Base-by-base conservation (phyloP, 2,113 vertebrate species). In the Rutilus rutilus region DNA sequence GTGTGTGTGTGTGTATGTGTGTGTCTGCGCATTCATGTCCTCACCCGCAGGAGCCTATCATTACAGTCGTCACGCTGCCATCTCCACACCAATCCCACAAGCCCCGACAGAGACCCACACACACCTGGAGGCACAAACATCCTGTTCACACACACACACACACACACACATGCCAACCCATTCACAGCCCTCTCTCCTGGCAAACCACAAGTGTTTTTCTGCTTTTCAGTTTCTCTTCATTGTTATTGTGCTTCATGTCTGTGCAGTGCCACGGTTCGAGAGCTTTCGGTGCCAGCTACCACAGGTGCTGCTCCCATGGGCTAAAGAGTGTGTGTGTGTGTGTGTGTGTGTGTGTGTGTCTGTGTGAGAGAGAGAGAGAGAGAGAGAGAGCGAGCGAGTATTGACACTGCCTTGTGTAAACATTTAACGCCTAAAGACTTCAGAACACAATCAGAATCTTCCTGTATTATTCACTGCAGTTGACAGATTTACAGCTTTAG, bases 11-110 rank as follows among this genome's bases (percentile, higher is more conserved):
- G 36, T 39, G 6, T 39, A 7, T 42, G 42, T 42, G 42, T 42
- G 42, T 42, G 42, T 42, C 8, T 42, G 64, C 71, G 88, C 89
- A 91, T 82, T 92, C 94, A 59, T 92, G 95, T 92, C 94, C 85
- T 88, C 91, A 96, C 96, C 96, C 93, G 96, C 92, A 69, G 86
- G 64, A 94, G 91, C 93, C 93, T 91, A 95, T 95, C 94, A 93
- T 94, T 94, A 95, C 79, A 74, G 82, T 86, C 87, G 90, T 93
- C 92, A 94, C 74, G 85, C 87, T 89, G 93, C 92, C 93, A 92
- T 89, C 95, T 92, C 90, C 1, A 88, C 91, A 87, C 62, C 75
- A 42, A 42, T 89, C 82, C 79, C 84, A 78, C 91, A 89, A 93
- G 92, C 87, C 91, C 19, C 1, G 8, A 93, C 92, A 93, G 82